These are phyloP conservation scores for Magallana angulata DNA, from an alignment of 1,140 invertebrate species.

Conservation along the genomic window DNA sequence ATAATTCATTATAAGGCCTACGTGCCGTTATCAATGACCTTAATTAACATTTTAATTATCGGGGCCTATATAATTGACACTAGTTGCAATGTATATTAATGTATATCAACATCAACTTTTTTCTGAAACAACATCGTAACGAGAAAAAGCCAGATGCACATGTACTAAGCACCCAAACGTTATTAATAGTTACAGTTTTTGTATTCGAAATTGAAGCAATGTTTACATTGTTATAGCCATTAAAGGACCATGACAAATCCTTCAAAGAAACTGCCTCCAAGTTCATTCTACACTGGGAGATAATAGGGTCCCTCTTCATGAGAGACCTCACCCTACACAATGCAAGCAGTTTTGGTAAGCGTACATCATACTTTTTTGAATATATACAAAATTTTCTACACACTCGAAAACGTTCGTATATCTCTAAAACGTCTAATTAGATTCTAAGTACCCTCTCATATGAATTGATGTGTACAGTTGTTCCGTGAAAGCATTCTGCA, in stretches of 20 bases:
- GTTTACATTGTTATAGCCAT: conserved; percentile 64
- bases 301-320: conserved; percentile 80
- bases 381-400: too few species aligned
- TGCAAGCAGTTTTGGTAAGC: conserved; percentile 81
- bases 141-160: too few species aligned
- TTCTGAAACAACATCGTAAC: too few species aligned
- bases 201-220: background rate
- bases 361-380: background rate
- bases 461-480: too few species aligned
- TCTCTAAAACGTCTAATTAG: too few species aligned
- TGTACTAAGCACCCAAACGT: too few species aligned
- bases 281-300: conserved; percentile 81
- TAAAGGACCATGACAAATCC: conserved; percentile 64
- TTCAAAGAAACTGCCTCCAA: conserved; percentile 77
- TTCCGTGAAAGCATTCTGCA: too few species aligned
- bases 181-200: too few species aligned
- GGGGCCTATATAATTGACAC: too few species aligned
- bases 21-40: background rate
- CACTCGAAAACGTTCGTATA: too few species aligned
- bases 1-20: background rate
- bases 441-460: too few species aligned
- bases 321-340: conserved; percentile 81
- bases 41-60: background rate
- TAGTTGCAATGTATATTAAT: background rate
- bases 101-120: background rate